Evolutionary conservation across 1,140 invertebrate species (phyloP), one percentile per base, ranked within the genome.

Genomic region (Aphidius ervi): DNA sequence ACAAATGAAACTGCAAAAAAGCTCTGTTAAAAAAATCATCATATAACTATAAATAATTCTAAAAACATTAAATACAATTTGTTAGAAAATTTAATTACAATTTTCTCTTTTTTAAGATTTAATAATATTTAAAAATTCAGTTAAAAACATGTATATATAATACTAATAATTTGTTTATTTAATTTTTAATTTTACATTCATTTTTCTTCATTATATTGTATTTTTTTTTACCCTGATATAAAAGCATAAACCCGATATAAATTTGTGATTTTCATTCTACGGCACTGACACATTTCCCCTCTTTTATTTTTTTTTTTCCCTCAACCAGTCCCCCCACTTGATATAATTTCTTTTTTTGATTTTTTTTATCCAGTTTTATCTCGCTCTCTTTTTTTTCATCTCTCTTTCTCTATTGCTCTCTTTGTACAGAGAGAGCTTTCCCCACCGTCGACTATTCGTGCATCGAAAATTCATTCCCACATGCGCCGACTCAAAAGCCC

Each of bases 241-340:
- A 54, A 54, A 54, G 5, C 52, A 54, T 54, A 41, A 50, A 50
- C 49, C 49, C 3, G 10, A 50, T 31, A 50, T 50, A 50, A 54
- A 54, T 40, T 54, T 31, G 46, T 48, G 41, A 49, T 49, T 41
- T 39, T 42, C 37, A 59, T 49, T 50, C 57, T 59, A 39, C 46
- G 47, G 57, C 47, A 49, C 57, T 42, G 57, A 6, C 3, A 23
- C 37, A n/a, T 9, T 54, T 54, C 52, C 52, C 52, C 31, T 40
- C 39, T 54, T 54, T 37, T 39, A 46, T n/a, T 61, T 55, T 59
- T 37, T 40, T 55, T 41, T 54, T 23, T 16, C 45, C 31, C 4
- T 3, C 23, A 31, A 31, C 23, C 23, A 31, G 1, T 58, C 52
- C 40, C 56, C n/a, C 50, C 40, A 9, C 40, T 56, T 46, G 2